Evolutionary conservation across 2,113 vertebrate genomes (phyloP).

Genomic region (Suncus etruscus): DNA sequence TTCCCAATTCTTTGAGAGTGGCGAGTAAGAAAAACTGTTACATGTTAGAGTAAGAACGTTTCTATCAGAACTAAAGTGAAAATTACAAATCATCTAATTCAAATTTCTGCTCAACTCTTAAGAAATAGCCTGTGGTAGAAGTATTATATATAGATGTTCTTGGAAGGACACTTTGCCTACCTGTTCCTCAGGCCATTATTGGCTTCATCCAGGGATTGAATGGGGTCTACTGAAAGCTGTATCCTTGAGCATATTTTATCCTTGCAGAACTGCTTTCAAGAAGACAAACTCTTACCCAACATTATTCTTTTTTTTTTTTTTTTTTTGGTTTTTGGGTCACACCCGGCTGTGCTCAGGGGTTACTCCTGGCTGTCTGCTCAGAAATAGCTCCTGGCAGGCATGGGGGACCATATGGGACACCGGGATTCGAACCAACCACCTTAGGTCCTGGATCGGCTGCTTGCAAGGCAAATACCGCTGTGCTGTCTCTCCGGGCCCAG

Average conservation of each 20-base stretch:
- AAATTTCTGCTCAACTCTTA: neutral
- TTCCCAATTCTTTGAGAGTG: slow-evolving; percentile 31
- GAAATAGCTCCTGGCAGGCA: too few species aligned
- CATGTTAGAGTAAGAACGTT: slow-evolving; percentile 27
- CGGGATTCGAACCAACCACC: too few species aligned
- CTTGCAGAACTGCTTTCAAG: neutral
- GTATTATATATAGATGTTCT: neutral
- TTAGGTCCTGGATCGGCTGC: too few species aligned
- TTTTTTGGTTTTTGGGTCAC: too few species aligned
- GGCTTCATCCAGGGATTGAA: slow-evolving; percentile 31
- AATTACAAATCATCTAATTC: slow-evolving; percentile 4
- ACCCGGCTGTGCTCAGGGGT: too few species aligned
- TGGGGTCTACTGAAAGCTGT: neutral
- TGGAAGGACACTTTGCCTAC: neutral
- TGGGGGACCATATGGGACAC: too few species aligned
- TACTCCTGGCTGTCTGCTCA: too few species aligned
- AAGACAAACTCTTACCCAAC: neutral
- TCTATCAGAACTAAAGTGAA: slow-evolving; percentile 43
- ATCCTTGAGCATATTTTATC: neutral
- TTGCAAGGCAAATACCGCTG: too few species aligned
- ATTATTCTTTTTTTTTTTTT: too few species aligned
- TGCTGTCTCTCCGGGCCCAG: too few species aligned
- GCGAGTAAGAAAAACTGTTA: neutral
- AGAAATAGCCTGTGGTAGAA: slow-evolving; percentile 27
- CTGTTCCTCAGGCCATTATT: slow-evolving; percentile 20